Evolutionary conservation across 2,797 vertebrate species (phyloP).

Genomic region (Pogoniulus pusillus): DNA sequence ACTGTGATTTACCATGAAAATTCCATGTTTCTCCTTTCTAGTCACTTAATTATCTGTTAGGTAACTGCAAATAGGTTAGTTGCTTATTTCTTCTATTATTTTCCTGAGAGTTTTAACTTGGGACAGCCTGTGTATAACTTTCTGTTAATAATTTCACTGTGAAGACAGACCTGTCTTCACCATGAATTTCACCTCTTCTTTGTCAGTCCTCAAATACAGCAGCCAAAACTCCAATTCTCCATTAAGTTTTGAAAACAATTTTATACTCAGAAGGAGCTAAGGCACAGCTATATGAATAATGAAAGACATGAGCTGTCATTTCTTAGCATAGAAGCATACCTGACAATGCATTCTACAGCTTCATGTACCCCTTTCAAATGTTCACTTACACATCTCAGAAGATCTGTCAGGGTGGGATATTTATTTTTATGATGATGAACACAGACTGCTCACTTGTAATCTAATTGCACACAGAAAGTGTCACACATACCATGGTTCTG

Average conservation of each 20-base stretch:
- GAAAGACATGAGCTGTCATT: background rate
- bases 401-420: background rate
- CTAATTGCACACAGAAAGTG: background rate
- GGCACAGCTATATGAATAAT: background rate
- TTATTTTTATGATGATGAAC: background rate
- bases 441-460: background rate
- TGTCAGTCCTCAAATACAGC: background rate
- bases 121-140: accelerated
- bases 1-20: background rate
- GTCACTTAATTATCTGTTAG: background rate
- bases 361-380: background rate
- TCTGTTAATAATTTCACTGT: background rate
- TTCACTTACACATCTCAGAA: background rate
- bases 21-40: background rate
- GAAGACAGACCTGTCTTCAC: background rate
- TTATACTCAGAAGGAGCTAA: background rate
- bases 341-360: background rate
- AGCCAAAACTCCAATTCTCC: background rate
- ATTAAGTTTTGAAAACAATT: background rate
- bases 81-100: background rate
- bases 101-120: background rate
- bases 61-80: background rate
- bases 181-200: background rate
- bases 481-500: background rate
- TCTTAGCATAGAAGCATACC: background rate